phyloP scores from a whole-genome alignment of 2,113 vertebrate species.

The Anser cygnoides region DNA sequence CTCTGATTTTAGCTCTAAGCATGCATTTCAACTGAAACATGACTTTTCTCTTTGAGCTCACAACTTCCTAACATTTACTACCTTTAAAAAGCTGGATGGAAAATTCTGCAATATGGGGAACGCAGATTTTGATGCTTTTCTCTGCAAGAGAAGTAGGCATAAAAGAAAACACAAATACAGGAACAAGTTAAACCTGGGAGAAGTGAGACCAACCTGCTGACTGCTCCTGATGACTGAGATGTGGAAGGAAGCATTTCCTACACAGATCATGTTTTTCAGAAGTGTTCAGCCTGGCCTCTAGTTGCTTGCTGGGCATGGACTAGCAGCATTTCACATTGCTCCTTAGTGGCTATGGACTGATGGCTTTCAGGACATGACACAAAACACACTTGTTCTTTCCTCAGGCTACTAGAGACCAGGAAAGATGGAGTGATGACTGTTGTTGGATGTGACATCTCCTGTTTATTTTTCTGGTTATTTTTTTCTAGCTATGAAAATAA shows the following conservation, averaged over 20 bases:
- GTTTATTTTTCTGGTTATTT: background rate
- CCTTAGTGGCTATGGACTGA: background rate
- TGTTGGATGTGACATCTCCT: background rate
- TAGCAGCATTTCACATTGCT: background rate
- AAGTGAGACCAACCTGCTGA: background rate
- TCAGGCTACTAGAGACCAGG: background rate
- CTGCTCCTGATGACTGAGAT: background rate
- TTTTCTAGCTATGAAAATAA: background rate
- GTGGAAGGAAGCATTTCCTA: background rate
- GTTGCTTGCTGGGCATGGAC: background rate
- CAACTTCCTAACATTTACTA: background rate
- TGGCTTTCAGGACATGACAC: background rate
- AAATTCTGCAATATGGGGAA: background rate
- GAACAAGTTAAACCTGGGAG: background rate
- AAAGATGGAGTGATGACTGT: background rate
- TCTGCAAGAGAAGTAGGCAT: background rate
- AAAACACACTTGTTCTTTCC: background rate
- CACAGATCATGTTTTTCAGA: background rate
- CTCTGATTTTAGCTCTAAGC: background rate
- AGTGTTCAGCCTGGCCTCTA: background rate
- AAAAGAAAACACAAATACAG: background rate
- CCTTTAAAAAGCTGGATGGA: background rate
- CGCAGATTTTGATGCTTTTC: background rate
- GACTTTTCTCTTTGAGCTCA: background rate
- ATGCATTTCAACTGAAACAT: background rate